phyloP scores from a whole-genome alignment of 2,113 vertebrate genomes.

The Otolemur garnettii region DNA sequence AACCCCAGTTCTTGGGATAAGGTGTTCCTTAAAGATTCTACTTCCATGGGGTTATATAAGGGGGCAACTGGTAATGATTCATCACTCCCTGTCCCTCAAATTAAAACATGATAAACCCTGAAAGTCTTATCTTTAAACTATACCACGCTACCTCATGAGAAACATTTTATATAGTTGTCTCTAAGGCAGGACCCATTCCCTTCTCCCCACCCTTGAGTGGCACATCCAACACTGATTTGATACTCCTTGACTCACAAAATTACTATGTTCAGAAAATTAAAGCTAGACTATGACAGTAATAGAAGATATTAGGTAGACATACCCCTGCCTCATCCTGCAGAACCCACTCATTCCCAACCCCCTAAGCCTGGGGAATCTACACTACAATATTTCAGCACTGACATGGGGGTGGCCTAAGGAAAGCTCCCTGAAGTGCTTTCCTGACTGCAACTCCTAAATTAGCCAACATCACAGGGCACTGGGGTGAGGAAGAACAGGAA shows the following conservation, averaged over 20 bases:
- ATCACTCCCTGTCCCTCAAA: conserved; percentile 62
- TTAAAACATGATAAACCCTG: conserved; percentile 82
- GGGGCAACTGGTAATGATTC: conserved; percentile 8
- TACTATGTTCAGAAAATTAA: conserved; percentile 41
- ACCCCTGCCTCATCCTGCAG: background rate
- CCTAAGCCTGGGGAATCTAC: background rate
- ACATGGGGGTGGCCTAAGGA: background rate
- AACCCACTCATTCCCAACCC: background rate
- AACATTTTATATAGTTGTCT: background rate
- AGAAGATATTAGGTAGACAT: background rate
- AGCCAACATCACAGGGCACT: background rate
- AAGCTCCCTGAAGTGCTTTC: conserved; percentile 70
- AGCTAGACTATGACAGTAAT: background rate
- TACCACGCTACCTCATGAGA: conserved; percentile 28
- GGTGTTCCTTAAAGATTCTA: background rate
- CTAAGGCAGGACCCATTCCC: background rate
- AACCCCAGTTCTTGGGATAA: background rate
- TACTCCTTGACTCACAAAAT: conserved; percentile 58
- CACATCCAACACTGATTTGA: conserved; percentile 71
- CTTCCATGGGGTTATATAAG: background rate
- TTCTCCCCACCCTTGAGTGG: background rate
- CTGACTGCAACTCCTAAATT: background rate
- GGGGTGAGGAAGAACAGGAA: background rate
- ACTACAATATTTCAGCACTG: background rate
- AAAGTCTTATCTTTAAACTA: conserved; percentile 63